A percentile compares a stretch with the other conserved stretches of the same genome.
phyloP scores from a whole-genome alignment of 2,113 vertebrate genomes.

The Apteryx mantelli region DNA sequence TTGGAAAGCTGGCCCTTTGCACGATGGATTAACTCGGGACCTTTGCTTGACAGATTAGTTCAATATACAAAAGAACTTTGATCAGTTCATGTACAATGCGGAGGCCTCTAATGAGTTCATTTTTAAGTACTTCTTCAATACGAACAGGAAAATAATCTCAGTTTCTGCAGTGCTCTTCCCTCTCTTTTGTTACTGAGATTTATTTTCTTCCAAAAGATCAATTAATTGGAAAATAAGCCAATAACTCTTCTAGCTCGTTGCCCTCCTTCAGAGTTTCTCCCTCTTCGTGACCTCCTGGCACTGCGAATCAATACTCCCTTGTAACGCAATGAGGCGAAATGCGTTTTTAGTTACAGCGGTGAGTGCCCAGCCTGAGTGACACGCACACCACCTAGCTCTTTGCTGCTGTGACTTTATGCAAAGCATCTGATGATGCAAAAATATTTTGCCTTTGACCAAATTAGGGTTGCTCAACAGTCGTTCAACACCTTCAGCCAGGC shows the following conservation, averaged over 20 bases:
- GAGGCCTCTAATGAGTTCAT: not conserved
- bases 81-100: not conserved
- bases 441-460: not conserved
- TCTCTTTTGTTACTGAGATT: not conserved
- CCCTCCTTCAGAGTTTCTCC: not conserved
- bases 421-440: not conserved
- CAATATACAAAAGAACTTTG: not conserved
- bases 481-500: not conserved
- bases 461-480: not conserved
- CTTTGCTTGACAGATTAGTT: slow-evolving; percentile 5
- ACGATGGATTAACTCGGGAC: slow-evolving; percentile 5
- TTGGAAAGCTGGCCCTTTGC: not conserved
- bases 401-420: not conserved
- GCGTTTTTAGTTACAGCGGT: not conserved
- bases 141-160: not conserved
- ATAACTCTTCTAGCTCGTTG: not conserved
- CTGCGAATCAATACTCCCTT: not conserved
- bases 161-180: not conserved
- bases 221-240: not conserved
- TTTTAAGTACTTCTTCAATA: not conserved
- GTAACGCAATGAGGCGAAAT: not conserved
- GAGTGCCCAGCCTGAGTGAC: accelerated
- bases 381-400: not conserved
- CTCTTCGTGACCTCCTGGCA: not conserved
- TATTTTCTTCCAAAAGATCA: not conserved